These are phyloP conservation scores for Cricetomys ansorgei DNA, from an alignment of 2,113 vertebrate genomes.

Conservation along the genomic window DNA sequence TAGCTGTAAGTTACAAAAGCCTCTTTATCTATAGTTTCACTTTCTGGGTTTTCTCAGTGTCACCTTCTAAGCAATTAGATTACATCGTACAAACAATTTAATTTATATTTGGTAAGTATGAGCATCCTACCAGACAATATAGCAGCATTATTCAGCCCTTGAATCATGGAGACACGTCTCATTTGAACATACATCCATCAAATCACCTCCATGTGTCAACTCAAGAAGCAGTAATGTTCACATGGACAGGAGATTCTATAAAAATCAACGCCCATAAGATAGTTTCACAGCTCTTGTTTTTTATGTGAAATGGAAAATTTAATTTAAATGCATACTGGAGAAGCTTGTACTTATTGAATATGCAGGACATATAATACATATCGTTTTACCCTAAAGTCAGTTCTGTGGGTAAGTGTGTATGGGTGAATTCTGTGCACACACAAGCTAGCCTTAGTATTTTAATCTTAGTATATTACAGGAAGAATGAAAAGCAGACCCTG, in stretches of 20 bases:
- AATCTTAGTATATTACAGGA: background rate
- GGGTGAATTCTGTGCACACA: fast-evolving
- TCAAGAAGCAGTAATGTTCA: conserved; percentile 45
- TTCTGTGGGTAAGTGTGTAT: background rate
- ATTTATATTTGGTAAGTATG: conserved; percentile 50
- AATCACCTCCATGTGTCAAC: conserved; percentile 64
- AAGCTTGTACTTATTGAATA: conserved; percentile 8
- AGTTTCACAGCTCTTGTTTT: conserved; percentile 63
- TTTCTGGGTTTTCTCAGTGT: conserved; percentile 17
- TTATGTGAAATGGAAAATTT: conserved; percentile 52
- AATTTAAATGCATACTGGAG: conserved; percentile 30
- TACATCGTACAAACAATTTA: conserved; percentile 57
- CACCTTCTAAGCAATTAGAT: conserved; percentile 44
- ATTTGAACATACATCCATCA: conserved; percentile 71
- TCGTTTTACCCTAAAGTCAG: background rate
- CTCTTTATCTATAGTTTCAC: conserved; percentile 2
- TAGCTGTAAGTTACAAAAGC: background rate
- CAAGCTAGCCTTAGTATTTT: background rate
- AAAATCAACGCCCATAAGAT: conserved; percentile 34
- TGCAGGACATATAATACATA: background rate
- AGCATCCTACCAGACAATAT: background rate
- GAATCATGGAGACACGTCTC: conserved; percentile 39
- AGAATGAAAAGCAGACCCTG: background rate
- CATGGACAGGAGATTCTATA: conserved; percentile 25
- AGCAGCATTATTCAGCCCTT: conserved; percentile 26